Evolutionary conservation across 2,797 vertebrate species (phyloP), one percentile per base, ranked within the genome.

Genomic region (Artibeus jamaicensis): DNA sequence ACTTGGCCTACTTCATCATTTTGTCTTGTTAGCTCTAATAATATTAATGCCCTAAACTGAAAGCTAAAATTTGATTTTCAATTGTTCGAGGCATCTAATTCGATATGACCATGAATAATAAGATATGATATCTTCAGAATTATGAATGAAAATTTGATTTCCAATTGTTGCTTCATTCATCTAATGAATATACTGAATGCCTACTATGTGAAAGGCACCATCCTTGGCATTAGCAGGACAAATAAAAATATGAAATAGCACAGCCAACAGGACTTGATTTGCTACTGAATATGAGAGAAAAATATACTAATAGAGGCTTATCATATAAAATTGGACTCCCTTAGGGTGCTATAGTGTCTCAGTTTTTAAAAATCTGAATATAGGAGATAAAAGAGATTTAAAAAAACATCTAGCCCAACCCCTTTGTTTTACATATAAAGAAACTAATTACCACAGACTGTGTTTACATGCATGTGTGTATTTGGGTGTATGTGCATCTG

Each of bases 11-110:
- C 86, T 90, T 93, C 87, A 94, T 95, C 90, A 89, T 92, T 95
- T 92, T 93, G 86, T 70, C 77, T 97, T 95, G 22, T 95, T 73
- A 55, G 53, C 59, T 85, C 88, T 92, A 95, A 96, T 81, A 96
- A 91, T 95, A 97, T 95, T 93, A 96, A 95, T 97, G 92, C 9
- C 53, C 92, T 95, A 92, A 94, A 97, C 89, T 94, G 96, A 97
- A 97, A 96, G 96, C 93, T 92, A 55, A 96, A 96, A 96, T 97
- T 96, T 92, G 95, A 97, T 97, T 97, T 97, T 97, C 92, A 96
- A 94, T 97, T 96, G 95, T 97, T 97, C 71, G 95, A 96, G 94
- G 55, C 89, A 83, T 95, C 83, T 97, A 97, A 96, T 96, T 37
- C 62, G 97, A 97, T 94, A 89, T 86, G 86, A 89, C 53, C 74